Base-by-base conservation (phyloP, 2,888 invertebrate genomes). In the Drosophila atroscutellata region DNA sequence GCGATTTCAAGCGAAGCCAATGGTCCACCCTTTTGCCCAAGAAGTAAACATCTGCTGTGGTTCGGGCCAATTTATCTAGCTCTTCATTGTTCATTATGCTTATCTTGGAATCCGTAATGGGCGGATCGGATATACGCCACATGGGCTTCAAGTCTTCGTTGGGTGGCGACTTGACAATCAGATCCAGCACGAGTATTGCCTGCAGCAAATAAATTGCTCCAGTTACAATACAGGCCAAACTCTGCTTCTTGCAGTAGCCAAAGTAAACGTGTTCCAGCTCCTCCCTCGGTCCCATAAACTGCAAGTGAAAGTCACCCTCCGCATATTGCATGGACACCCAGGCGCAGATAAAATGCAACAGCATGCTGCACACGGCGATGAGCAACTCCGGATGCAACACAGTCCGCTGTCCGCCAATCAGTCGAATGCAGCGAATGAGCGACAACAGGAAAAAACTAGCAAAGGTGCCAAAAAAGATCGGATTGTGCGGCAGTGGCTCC, bases 401-500 rank as follows among this genome's bases (percentile, higher is more conserved):
- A 4, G 80, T 68, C 3, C 60, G 69, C 3, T 72, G 42, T 2
- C 81, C 78, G 9, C 63, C 20, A 20, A 65, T 13, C 1, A 86
- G 55, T 30, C 83, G 68, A 1, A 76, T n/a, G 8, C 58, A 61
- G 8, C 77, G 72, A 1, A 85, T 65, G 30, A 80, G 2, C 2
- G 76, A 52, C 2, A 88, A 59, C 18, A 90, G 2, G 32, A 79
- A 65, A 20, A 77, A 91, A 26, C 79, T 77, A 15, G 71, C 73
- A 55, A 74, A 91, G 36, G 87, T 87, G 37, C 84, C 90, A 66
- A 89, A 90, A 50, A 90, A 86, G 20, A 82, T 56, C 66, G 89
- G 51, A n/a, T 76, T 72, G 72, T 91, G 90, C 0, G 83, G 80
- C 45, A 85, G 9, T 0, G 90, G 86, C 55, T 91, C 84, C 9